phyloP scores from a whole-genome alignment of 2,797 vertebrate species.

The Diplodus puntazzo region DNA sequence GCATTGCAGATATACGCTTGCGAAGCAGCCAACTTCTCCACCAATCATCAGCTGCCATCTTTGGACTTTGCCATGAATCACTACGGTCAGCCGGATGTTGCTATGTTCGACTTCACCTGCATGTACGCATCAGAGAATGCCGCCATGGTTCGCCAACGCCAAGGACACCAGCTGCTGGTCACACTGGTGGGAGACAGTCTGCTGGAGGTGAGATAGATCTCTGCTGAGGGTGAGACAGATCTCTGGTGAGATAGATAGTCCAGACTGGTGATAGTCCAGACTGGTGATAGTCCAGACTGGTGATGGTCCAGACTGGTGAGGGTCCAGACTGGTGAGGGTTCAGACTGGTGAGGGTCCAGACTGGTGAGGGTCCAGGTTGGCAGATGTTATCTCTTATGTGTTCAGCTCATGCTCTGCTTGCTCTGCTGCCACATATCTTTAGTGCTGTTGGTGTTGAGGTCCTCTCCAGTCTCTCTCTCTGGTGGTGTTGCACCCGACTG shows the following conservation, averaged over 20 bases:
- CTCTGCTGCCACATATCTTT: no score
- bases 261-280: neutral
- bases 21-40: constrained; percentile 95
- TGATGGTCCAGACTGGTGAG: no score
- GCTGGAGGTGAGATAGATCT: constrained; percentile 88
- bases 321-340: no score
- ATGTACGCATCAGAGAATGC: constrained; percentile 97
- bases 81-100: constrained; percentile 95
- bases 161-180: constrained; percentile 90
- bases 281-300: no score
- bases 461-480: no score
- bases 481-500: no score
- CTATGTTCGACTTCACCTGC: constrained; percentile 98
- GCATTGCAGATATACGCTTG: constrained; percentile 92
- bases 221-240: neutral
- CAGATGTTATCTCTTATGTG: no score
- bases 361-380: no score
- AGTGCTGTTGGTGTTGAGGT: no score
- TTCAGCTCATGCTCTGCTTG: no score
- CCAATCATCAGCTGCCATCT: constrained; percentile 91
- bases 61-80: constrained; percentile 98
- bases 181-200: constrained; percentile 96
- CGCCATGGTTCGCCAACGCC: constrained; percentile 90
- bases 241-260: neutral
- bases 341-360: no score